phyloP scores from a whole-genome alignment of 37 sponge, comb jelly and placozoan genomes.

The Diacarnus erythraeanus region DNA sequence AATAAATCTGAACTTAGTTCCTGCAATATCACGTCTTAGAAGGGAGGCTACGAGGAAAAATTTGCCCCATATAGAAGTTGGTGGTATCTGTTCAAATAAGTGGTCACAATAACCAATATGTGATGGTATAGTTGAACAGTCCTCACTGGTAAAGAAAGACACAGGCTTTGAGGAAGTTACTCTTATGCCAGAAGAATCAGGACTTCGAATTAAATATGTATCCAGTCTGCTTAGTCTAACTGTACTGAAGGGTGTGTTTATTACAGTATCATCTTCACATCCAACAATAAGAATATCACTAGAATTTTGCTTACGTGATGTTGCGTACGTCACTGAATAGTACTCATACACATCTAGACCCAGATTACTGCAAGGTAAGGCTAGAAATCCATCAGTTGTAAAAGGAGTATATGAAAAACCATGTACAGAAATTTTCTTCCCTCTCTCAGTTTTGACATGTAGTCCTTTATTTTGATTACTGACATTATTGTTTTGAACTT shows the following conservation, averaged over 20 bases:
- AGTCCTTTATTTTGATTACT: constrained; percentile 38
- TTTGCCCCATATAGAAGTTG: constrained; percentile 62
- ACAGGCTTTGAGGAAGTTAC: constrained; percentile 33
- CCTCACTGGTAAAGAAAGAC: constrained; percentile 24
- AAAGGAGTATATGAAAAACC: constrained; percentile 20
- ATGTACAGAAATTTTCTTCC: constrained; percentile 33
- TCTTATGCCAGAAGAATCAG: constrained; percentile 37
- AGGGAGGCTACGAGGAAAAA: constrained; percentile 39
- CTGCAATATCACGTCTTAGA: not conserved
- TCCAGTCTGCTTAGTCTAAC: constrained; percentile 8
- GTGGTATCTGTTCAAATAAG: constrained; percentile 53
- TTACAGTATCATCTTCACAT: constrained; percentile 45
- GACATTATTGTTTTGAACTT: not conserved
- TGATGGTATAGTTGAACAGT: constrained; percentile 20
- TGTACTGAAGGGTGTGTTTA: constrained; percentile 21
- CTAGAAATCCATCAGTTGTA: constrained; percentile 56
- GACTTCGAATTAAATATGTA: not conserved
- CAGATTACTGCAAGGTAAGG: constrained; percentile 25
- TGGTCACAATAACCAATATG: constrained; percentile 44
- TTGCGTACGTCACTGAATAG: constrained; percentile 30
- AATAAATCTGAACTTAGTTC: constrained; percentile 23
- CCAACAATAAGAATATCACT: constrained; percentile 29
- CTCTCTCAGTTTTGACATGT: constrained; percentile 15
- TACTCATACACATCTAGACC: constrained; percentile 31
- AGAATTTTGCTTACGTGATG: too few relatives aligned